These are phyloP conservation scores for Venustoraphidia nigricollis DNA, from an alignment of 2,888 invertebrate genomes.

Conservation along the genomic window DNA sequence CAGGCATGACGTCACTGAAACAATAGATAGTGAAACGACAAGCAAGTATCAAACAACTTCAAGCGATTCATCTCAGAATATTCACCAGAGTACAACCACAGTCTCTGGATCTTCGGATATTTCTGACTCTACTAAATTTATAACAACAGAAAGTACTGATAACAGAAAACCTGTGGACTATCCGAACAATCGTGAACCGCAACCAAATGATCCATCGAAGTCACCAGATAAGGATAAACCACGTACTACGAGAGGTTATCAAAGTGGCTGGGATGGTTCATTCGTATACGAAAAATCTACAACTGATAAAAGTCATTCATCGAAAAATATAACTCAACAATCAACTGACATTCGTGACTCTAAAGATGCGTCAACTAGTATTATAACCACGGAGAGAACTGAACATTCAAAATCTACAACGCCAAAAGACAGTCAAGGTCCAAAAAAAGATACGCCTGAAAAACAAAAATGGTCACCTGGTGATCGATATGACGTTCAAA, in stretches of 20 bases:
- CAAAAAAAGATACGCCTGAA: slow-evolving; percentile 27
- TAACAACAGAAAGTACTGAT: too few species aligned
- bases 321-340: slow-evolving; percentile 1
- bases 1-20: too few species aligned
- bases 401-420: slow-evolving; percentile 26
- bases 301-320: slow-evolving; percentile 2
- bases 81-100: too few species aligned
- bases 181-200: too few species aligned
- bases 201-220: background rate
- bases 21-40: too few species aligned
- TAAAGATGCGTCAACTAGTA: background rate
- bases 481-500: slow-evolving; percentile 23
- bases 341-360: background rate
- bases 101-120: too few species aligned
- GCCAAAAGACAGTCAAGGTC: slow-evolving; percentile 38
- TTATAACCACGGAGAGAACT: too few species aligned
- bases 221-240: too few species aligned
- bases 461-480: slow-evolving; percentile 30
- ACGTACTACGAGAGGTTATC: background rate
- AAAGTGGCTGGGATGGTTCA: slow-evolving; percentile 27
- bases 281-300: slow-evolving; percentile 22
- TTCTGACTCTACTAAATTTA: too few species aligned
- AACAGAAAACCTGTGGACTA: too few species aligned
- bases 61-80: too few species aligned
- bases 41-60: too few species aligned